Percentiles rank a stretch among this genome's conserved stretches.
phyloP scores from a whole-genome alignment of 2,797 vertebrate genomes.

The Cryptoblepharus egeriae region DNA sequence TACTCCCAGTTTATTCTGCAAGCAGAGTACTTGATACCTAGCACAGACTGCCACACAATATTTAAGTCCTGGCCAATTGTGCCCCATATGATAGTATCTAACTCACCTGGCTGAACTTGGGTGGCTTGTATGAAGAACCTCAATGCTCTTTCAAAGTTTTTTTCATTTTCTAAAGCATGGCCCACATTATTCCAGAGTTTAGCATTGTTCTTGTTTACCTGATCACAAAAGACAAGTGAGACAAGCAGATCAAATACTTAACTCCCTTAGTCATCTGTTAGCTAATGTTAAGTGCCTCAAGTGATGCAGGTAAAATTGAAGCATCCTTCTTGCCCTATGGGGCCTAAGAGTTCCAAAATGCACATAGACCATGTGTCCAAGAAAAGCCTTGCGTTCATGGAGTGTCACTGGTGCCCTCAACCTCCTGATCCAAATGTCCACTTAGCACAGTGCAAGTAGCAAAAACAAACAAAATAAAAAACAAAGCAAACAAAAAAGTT shows the following conservation, averaged over 20 bases:
- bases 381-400: too few species aligned
- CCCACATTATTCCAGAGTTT: slow-evolving; percentile 99
- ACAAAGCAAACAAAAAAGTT: too few species aligned
- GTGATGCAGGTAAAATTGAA: background rate
- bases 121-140: slow-evolving; percentile 96
- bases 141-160: slow-evolving; percentile 90
- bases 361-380: background rate
- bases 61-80: background rate
- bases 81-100: background rate
- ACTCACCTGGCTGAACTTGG: slow-evolving; percentile 93
- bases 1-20: background rate
- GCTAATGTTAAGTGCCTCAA: too few species aligned
- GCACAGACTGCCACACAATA: background rate
- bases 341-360: background rate
- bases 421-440: slow-evolving; percentile 5
- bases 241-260: slow-evolving; percentile 13
- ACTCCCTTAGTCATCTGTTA: too few species aligned
- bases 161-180: slow-evolving; percentile 96
- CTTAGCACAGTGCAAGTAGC: background rate
- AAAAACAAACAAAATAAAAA: slow-evolving; percentile 37
- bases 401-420: background rate
- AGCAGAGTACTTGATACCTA: background rate
- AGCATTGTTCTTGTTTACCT: slow-evolving; percentile 99
- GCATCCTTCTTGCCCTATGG: background rate
- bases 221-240: slow-evolving; percentile 46